phyloP scores from a whole-genome alignment of 2,888 invertebrate genomes.

The Archips crataeganus region DNA sequence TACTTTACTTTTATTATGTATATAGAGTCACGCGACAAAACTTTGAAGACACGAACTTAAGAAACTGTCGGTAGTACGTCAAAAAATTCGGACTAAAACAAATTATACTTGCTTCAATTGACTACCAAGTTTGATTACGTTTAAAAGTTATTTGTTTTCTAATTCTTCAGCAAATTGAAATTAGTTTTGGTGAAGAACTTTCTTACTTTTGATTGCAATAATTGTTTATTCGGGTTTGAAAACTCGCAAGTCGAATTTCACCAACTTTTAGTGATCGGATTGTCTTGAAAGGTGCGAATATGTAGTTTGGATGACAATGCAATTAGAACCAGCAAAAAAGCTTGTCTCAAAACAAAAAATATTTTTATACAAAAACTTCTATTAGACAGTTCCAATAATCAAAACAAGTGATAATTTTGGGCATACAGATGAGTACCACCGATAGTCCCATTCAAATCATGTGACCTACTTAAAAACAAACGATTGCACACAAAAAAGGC shows the following conservation, averaged over 20 bases:
- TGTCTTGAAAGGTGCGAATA: no score
- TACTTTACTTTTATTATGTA: constrained; percentile 6
- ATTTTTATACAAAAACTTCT: no score
- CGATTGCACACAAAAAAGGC: constrained; percentile 64
- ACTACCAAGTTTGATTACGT: constrained; percentile 7
- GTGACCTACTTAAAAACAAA: constrained; percentile 41
- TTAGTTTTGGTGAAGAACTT: not conserved
- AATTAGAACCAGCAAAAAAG: no score
- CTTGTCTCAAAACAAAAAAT: no score
- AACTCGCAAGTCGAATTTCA: no score
- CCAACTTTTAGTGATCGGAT: no score
- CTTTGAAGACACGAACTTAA: constrained; percentile 37
- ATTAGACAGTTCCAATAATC: no score
- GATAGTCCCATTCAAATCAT: constrained; percentile 29
- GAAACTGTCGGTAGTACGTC: constrained; percentile 22
- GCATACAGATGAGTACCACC: not conserved
- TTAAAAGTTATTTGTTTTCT: not conserved
- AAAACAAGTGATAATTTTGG: no score
- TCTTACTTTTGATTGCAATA: no score
- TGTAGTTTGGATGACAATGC: no score
- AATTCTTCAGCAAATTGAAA: not conserved
- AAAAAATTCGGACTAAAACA: not conserved
- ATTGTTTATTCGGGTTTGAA: no score
- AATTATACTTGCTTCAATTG: constrained; percentile 9
- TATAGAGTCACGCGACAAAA: constrained; percentile 41